Percentiles rank a stretch among this genome's conserved stretches.
Evolutionary conservation across 1,140 invertebrate genomes (phyloP).

Genomic region (Asbolus verrucosus): DNA sequence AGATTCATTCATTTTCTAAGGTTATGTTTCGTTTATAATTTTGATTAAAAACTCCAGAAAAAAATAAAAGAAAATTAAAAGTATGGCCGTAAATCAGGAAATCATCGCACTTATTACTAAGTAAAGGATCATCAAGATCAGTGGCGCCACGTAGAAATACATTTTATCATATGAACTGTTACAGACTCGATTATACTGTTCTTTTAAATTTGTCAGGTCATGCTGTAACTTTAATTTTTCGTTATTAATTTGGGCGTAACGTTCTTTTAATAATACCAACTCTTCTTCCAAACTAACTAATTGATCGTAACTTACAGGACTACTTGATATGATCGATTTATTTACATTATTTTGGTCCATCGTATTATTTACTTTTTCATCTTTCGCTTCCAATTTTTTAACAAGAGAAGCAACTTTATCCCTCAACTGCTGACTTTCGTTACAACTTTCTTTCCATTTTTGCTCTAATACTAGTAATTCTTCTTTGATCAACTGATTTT

Average conservation of each 20-base stretch:
- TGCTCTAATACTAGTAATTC: slow-evolving; percentile 64
- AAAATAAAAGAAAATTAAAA: slow-evolving; percentile 63
- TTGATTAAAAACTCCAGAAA: slow-evolving; percentile 62
- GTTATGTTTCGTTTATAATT: slow-evolving; percentile 60
- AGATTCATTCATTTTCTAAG: not conserved
- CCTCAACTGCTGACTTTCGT: slow-evolving; percentile 64
- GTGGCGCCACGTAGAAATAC: slow-evolving; percentile 63
- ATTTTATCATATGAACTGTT: slow-evolving; percentile 62
- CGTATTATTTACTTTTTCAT: slow-evolving; percentile 14
- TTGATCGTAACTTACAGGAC: slow-evolving; percentile 52
- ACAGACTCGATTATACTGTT: slow-evolving; percentile 59
- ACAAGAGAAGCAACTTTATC: slow-evolving; percentile 54
- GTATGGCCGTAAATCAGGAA: slow-evolving; percentile 63
- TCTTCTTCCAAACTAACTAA: slow-evolving; percentile 65
- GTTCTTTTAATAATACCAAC: slow-evolving; percentile 68
- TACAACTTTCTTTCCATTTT: slow-evolving; percentile 65
- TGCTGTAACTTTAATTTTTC: slow-evolving; percentile 66
- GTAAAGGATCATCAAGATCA: slow-evolving; percentile 62
- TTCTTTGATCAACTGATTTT: slow-evolving; percentile 65
- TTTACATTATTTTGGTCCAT: slow-evolving; percentile 44
- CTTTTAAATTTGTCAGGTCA: slow-evolving; percentile 59
- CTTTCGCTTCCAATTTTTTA: slow-evolving; percentile 46
- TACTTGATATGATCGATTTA: slow-evolving; percentile 23
- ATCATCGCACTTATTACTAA: slow-evolving; percentile 62
- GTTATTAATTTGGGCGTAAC: slow-evolving; percentile 65